Conservation (phyloP, 2,888 invertebrate species). For the Ethmia dodecea region DNA sequence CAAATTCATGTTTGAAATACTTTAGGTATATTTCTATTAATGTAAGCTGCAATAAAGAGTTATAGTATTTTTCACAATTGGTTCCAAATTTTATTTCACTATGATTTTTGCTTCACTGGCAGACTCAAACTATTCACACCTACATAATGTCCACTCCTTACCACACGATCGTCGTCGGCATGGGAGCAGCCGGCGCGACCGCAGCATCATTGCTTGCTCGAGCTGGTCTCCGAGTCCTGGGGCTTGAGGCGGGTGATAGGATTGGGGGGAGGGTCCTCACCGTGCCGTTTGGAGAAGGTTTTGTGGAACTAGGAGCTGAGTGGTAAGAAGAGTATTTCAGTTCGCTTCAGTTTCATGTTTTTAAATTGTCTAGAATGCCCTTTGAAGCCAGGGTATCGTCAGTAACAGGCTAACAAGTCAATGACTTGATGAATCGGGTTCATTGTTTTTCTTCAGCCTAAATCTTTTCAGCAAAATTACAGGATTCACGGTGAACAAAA, state of each 20-base stretch:
- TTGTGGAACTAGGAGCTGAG: conserved; percentile 47
- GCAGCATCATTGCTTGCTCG: conserved; percentile 32
- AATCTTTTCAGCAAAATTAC: conserved; percentile 1
- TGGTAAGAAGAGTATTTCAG: neutral
- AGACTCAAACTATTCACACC: no score
- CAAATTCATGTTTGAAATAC: neutral
- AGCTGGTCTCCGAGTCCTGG: neutral
- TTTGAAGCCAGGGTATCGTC: no score
- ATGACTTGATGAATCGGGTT: no score
- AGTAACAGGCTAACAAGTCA: no score
- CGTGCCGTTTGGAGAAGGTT: conserved; percentile 20
- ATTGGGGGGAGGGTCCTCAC: neutral
- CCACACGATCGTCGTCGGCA: conserved; percentile 52
- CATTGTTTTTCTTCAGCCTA: neutral
- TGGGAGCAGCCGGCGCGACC: conserved; percentile 48
- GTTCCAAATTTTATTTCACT: no score
- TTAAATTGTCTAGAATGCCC: no score
- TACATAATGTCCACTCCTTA: no score
- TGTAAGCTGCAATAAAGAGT: no score
- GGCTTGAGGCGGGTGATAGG: neutral
- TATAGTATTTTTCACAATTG: no score
- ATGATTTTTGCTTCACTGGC: no score
- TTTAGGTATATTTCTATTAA: no score
- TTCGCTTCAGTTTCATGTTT: neutral
- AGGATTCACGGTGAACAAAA: conserved; percentile 54